Evolutionary conservation across 2,113 vertebrate genomes (phyloP).

Genomic region (Oryzias javanicus): DNA sequence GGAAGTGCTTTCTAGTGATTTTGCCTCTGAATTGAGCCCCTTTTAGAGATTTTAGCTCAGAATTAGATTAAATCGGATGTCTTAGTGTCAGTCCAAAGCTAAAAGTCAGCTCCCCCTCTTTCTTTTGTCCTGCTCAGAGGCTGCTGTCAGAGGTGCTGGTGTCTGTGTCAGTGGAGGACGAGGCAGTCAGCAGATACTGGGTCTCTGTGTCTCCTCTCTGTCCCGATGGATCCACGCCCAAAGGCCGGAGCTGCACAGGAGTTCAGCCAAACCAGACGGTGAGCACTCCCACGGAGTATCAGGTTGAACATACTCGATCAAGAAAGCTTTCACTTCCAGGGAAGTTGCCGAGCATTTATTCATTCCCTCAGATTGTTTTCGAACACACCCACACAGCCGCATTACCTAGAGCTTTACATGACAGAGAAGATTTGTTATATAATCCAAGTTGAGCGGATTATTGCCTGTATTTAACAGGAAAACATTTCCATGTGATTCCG

Average conservation of each 20-base stretch:
- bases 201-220: slow-evolving; percentile 88
- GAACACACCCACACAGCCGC: slow-evolving; percentile 8
- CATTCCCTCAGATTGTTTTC: slow-evolving; percentile 19
- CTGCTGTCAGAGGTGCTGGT: slow-evolving; percentile 91
- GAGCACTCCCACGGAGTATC: slow-evolving; percentile 36
- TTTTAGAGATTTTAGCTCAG: no score
- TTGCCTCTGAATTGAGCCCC: no score
- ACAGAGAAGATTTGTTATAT: slow-evolving; percentile 49
- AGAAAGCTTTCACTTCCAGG: neutral
- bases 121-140: slow-evolving; percentile 70
- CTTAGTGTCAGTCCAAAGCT: neutral
- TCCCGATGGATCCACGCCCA: slow-evolving; percentile 83
- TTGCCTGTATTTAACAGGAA: slow-evolving; percentile 39
- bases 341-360: slow-evolving; percentile 10
- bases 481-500: slow-evolving; percentile 48
- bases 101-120: slow-evolving; percentile 8
- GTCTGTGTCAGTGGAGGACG: slow-evolving; percentile 84
- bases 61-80: slow-evolving; percentile 1
- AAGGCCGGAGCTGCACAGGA: slow-evolving; percentile 83
- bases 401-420: slow-evolving; percentile 25
- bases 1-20: neutral
- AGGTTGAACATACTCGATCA: neutral
- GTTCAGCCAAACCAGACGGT: slow-evolving; percentile 89
- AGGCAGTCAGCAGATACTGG: slow-evolving; percentile 81
- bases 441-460: slow-evolving; percentile 55